Conservation (phyloP, 2,888 invertebrate genomes). For the Phyllotreta cruciferae region DNA sequence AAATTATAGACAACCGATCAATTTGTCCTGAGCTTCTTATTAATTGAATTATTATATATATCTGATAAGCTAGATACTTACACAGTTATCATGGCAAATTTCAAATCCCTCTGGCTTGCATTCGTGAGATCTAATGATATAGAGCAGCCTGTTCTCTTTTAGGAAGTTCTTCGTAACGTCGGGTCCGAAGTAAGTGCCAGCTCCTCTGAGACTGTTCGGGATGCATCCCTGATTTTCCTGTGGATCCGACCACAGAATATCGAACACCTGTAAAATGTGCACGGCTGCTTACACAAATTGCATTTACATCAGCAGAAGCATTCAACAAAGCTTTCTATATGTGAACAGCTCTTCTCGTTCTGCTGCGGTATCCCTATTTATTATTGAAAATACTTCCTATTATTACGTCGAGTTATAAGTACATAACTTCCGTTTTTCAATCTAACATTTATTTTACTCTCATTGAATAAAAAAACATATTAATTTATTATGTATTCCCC, state of each 20-base stretch:
- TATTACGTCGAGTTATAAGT: too few relatives aligned
- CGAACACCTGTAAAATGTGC: conserved; percentile 75
- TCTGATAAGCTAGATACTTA: too few relatives aligned
- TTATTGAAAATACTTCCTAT: too few relatives aligned
- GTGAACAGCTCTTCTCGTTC: not conserved
- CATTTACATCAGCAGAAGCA: not conserved
- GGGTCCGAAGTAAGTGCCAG: conserved; percentile 92
- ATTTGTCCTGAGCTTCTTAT: too few relatives aligned
- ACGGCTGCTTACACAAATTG: not conserved
- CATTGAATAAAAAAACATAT: too few relatives aligned
- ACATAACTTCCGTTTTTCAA: too few relatives aligned
- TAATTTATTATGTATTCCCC: too few relatives aligned
- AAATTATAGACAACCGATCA: too few relatives aligned
- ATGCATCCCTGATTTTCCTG: conserved; percentile 79
- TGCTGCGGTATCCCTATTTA: too few relatives aligned
- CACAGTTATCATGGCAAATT: conserved; percentile 81
- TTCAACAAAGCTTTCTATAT: not conserved
- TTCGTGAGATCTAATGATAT: conserved; percentile 89
- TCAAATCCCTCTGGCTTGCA: conserved; percentile 94
- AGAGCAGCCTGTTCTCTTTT: conserved; percentile 76
- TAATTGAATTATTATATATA: too few relatives aligned
- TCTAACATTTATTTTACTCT: too few relatives aligned
- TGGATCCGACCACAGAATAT: conserved; percentile 94
- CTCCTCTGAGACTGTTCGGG: conserved; percentile 85
- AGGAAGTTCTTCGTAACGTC: conserved; percentile 84